These are phyloP conservation scores for Mus caroli DNA, from an alignment of 2,797 vertebrate genomes.

Conservation along the genomic window DNA sequence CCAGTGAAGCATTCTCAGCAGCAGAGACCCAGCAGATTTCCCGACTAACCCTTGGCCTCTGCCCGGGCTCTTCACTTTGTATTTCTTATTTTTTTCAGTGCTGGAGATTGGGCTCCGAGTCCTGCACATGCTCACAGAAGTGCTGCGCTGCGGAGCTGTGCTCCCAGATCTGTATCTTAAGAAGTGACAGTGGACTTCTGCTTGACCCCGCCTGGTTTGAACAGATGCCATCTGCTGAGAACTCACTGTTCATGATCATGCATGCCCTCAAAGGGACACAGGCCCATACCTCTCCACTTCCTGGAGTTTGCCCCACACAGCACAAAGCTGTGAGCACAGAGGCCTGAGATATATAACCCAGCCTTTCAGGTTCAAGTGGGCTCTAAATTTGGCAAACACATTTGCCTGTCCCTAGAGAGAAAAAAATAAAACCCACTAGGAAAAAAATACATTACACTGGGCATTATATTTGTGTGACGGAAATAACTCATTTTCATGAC, in stretches of 20 bases:
- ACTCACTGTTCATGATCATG: neutral
- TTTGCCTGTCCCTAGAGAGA: conserved; percentile 66
- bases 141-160: neutral
- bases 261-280: accelerated
- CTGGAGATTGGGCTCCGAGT: neutral
- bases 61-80: neutral
- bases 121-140: too few relatives aligned
- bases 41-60: neutral
- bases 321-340: neutral
- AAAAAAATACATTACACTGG: conserved; percentile 80
- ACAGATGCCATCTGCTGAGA: neutral
- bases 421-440: conserved; percentile 70
- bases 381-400: conserved; percentile 74
- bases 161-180: neutral
- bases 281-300: neutral
- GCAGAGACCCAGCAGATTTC: neutral
- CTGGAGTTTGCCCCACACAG: accelerated
- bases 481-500: conserved; percentile 85
- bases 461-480: conserved; percentile 83
- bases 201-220: neutral
- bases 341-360: neutral
- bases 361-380: conserved; percentile 60
- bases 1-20: accelerated
- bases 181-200: neutral
- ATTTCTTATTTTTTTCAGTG: neutral